phyloP scores from a whole-genome alignment of 2,888 invertebrate species.

The Phalera bucephala region DNA sequence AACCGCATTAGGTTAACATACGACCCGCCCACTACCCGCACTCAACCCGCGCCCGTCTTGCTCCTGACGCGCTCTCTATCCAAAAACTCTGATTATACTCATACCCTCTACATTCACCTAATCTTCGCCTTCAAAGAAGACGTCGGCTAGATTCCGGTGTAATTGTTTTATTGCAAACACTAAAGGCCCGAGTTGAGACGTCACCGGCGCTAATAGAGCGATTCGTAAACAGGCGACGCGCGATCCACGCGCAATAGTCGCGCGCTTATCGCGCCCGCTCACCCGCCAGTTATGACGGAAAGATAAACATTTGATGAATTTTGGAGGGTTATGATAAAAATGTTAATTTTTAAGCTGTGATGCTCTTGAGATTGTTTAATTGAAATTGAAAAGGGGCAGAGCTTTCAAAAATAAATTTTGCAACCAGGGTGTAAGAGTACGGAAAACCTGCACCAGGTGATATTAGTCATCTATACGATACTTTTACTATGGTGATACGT shows the following conservation, averaged over 20 bases:
- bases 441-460: too few relatives aligned
- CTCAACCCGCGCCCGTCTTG: too few relatives aligned
- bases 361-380: too few relatives aligned
- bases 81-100: too few relatives aligned
- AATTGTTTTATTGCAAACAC: slow-evolving; percentile 40
- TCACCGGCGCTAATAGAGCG: slow-evolving; percentile 41
- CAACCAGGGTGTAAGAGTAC: too few relatives aligned
- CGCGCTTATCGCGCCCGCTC: slow-evolving; percentile 26
- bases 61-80: too few relatives aligned
- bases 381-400: too few relatives aligned
- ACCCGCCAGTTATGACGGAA: slow-evolving; percentile 22
- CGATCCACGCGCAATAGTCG: slow-evolving; percentile 23
- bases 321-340: neutral
- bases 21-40: too few relatives aligned
- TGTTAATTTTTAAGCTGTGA: neutral
- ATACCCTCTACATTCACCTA: slow-evolving; percentile 17
- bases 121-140: slow-evolving; percentile 20
- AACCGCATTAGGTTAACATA: too few relatives aligned
- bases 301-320: slow-evolving; percentile 32
- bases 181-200: slow-evolving; percentile 33
- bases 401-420: too few relatives aligned
- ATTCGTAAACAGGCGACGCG: slow-evolving; percentile 51
- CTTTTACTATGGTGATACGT: too few relatives aligned
- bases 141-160: slow-evolving; percentile 16
- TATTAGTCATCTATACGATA: too few relatives aligned